A percentile compares a stretch with the other conserved stretches of the same genome.
phyloP scores from a whole-genome alignment of 2,797 vertebrate species.

The Brotula barbata region DNA sequence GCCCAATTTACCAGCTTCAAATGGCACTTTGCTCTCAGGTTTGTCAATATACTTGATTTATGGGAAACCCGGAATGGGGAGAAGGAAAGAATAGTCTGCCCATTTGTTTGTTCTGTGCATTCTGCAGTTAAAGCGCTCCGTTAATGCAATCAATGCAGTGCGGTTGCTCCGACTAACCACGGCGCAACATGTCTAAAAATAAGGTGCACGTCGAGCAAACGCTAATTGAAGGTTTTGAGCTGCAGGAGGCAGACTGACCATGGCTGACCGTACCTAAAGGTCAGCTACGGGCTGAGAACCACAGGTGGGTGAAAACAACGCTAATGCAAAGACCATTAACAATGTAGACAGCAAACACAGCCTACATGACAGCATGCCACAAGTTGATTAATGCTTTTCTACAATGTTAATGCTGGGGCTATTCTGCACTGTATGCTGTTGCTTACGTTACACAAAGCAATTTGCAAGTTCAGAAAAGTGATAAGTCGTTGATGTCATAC shows the following conservation, averaged over 20 bases:
- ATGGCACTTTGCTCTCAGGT: not conserved
- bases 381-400: not conserved
- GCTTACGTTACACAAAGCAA: slow-evolving; percentile 6
- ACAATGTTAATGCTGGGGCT: slow-evolving; percentile 2
- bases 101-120: slow-evolving; percentile 15
- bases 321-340: slow-evolving; percentile 22
- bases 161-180: slow-evolving; percentile 25
- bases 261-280: slow-evolving; percentile 33
- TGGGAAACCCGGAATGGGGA: not conserved
- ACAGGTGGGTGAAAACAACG: slow-evolving; percentile 19
- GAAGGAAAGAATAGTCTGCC: slow-evolving; percentile 10
- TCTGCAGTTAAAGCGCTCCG: slow-evolving; percentile 14
- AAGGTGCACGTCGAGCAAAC: slow-evolving; percentile 27
- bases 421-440: not conserved
- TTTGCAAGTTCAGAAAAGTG: slow-evolving; percentile 9
- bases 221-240: slow-evolving; percentile 49
- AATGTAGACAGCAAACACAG: not conserved
- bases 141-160: slow-evolving; percentile 11
- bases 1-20: not conserved
- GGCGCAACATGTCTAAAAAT: slow-evolving; percentile 51
- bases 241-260: slow-evolving; percentile 28
- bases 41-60: not conserved
- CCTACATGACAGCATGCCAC: slow-evolving; percentile 1
- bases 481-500: slow-evolving; percentile 87
- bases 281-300: slow-evolving; percentile 44